Evolutionary conservation across 2,888 invertebrate genomes (phyloP), one percentile per base, ranked within the genome.

Genomic region (Capitulum mitella): DNA sequence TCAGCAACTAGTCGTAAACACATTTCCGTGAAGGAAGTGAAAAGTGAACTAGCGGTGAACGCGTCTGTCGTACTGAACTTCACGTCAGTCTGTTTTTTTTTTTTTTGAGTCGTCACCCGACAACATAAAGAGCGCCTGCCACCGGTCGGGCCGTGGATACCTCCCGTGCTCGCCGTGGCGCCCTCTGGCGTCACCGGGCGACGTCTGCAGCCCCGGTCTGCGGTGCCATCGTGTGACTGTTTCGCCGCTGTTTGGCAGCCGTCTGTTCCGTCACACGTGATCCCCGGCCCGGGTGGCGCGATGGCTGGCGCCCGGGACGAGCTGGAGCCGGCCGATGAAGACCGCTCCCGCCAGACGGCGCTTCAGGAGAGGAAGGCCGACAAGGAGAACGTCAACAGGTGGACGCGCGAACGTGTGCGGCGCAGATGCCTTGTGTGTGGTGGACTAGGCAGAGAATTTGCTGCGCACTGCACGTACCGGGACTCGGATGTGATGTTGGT

Each of bases 311-410:
- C 12, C 19, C 2, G 12, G 19, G 64, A 2, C 19, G 19, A 32
- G 6, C 64, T 19, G 34, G 64, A 34, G 34, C 34, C 64, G 34
- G 12, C 64, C 19, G 64, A 64, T 19, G 64, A 34, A 14, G 61
- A 14, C 16, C 64, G 64, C 32, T 16, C 16, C 32, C 64, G 34
- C 8, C 64, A 64, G 34, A 34, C 34, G 64, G 64, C 64, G 1
- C 64, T 64, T 10, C 64, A 64, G 64, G 64, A 34, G 64, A 32
- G 64, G 3, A 64, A 64, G 64, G 16, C 16, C 3, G 64, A 64
- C 34, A 34, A 64, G 64, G 64, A 64, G 64, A 64, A 64, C 64
- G 19, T 64, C 64, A 19, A 19, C 64, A 64, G 64, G 64, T 64
- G 64, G 12, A 26, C 14, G 54, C 1, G 19, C 26, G 54, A 54